Conservation (phyloP, 2,113 vertebrate genomes). For the Neoarius graeffei region DNA sequence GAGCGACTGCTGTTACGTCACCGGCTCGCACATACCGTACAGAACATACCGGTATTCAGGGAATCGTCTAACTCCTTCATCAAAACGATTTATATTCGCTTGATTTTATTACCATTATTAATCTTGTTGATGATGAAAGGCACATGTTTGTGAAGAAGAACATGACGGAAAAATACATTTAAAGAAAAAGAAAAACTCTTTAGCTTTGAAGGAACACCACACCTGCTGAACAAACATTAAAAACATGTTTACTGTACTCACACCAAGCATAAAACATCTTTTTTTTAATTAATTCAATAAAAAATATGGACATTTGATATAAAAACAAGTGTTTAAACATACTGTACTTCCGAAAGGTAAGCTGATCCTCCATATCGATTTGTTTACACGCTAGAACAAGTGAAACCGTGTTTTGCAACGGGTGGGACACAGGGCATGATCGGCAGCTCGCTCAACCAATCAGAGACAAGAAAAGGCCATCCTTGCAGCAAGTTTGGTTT, state of each 20-base stretch:
- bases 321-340: slow-evolving; percentile 50
- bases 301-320: background rate
- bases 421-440: slow-evolving; percentile 55
- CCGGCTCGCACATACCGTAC: background rate
- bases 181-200: background rate
- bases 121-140: background rate
- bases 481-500: slow-evolving; percentile 63
- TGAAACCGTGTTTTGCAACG: slow-evolving; percentile 5
- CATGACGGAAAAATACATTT: background rate
- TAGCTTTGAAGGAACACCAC: background rate
- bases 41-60: background rate
- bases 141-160: background rate
- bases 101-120: too few relatives aligned
- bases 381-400: slow-evolving; percentile 52
- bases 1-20: background rate
- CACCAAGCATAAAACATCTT: too few relatives aligned
- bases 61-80: background rate
- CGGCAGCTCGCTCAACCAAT: slow-evolving; percentile 56
- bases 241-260: too few relatives aligned
- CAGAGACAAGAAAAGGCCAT: background rate
- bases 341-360: slow-evolving; percentile 56
- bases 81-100: background rate
- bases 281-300: background rate
- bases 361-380: slow-evolving; percentile 54
- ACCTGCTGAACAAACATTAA: background rate